phyloP scores from a whole-genome alignment of 1,140 invertebrate genomes.

The Aporrectodea caliginosa region DNA sequence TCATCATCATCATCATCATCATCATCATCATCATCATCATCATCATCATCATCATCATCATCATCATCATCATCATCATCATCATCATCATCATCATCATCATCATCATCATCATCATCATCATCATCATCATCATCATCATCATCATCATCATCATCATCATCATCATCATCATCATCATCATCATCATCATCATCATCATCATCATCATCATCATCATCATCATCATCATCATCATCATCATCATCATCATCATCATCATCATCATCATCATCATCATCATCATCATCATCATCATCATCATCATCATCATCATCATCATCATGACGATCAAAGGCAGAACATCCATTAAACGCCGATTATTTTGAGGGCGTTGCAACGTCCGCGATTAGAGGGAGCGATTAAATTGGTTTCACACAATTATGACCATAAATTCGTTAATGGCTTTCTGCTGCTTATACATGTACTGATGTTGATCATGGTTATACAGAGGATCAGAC shows the following conservation, averaged over 20 bases:
- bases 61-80: conserved; percentile 28
- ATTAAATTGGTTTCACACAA: too few species aligned
- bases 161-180: conserved; percentile 28
- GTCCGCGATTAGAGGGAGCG: too few species aligned
- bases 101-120: conserved; percentile 28
- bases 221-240: conserved; percentile 28
- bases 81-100: conserved; percentile 29
- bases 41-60: conserved; percentile 27
- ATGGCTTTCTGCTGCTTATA: too few species aligned
- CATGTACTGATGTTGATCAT: too few species aligned
- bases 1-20: conserved; percentile 6
- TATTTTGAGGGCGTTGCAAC: too few species aligned
- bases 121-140: conserved; percentile 28
- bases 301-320: conserved; percentile 24
- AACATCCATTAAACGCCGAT: too few species aligned
- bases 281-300: conserved; percentile 26
- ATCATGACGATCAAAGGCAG: conserved; percentile 22
- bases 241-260: conserved; percentile 22
- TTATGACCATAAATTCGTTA: too few species aligned
- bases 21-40: not conserved
- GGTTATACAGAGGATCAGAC: too few species aligned
- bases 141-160: conserved; percentile 29
- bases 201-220: conserved; percentile 15
- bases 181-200: conserved; percentile 27
- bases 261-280: conserved; percentile 27